Evolutionary conservation across 2,797 vertebrate species (phyloP), one percentile per base, ranked within the genome.

Genomic region (Chaunax sp.): DNA sequence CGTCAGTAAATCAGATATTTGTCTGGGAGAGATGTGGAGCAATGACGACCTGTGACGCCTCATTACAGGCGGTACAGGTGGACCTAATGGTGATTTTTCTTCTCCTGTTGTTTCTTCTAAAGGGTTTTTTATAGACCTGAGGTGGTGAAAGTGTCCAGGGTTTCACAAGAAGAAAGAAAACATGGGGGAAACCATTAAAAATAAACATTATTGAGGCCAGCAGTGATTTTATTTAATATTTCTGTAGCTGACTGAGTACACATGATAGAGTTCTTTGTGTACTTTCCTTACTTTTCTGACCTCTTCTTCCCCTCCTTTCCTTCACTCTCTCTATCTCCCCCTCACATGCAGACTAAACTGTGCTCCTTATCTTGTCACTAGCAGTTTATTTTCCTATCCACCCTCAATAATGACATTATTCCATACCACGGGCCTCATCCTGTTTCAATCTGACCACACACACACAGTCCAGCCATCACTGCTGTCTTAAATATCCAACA

Each of bases 291-390:
- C 23, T 19, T 46, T 50, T 46, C 47, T 25, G 40, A 78, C 68
- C 59, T 68, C 28, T 61, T 13, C 52, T 28, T 33, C n/a, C 35
- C 33, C 33, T 38, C 47, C 37, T 55, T 68, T 55, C 68, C 64
- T 20, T 53, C 38, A 0, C 28, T 62, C 51, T 61, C 56, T 70
- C 28, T 58, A 44, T 49, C 51, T 18, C 51, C 22, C 53, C 63
- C 55, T 57, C 60, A 50, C 57, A 62, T 26, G 25, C 63, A 75
- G 40, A 49, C 69, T 60, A 51, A 66, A 72, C 63, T 23, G 35
- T n/a, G 60, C 60, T 56, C 52, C 75, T 84, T 83, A 87, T 90
- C 86, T 80, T 65, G 65, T 78, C 75, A 64, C 54, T 20, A 5
- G 37, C 45, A 63, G 54, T 75, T 78, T 71, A 85, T 82, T 89